A percentile compares a stretch with the other conserved stretches of the same genome.
These are phyloP conservation scores for Ellobium chinense DNA, from an alignment of 2,888 invertebrate genomes.

Conservation along the genomic window DNA sequence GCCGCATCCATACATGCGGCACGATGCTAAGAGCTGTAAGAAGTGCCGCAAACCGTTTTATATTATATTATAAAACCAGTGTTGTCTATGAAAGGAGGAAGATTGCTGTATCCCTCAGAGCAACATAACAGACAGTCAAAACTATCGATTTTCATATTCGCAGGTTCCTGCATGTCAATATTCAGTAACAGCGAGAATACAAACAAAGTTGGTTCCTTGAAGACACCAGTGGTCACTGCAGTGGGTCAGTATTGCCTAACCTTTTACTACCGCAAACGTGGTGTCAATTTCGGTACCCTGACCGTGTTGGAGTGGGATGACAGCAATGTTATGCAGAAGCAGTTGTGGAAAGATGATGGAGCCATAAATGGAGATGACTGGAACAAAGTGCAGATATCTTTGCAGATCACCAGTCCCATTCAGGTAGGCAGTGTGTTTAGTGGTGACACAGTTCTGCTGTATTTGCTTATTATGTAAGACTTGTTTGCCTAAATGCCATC, in stretches of 20 bases:
- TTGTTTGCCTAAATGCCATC: no score
- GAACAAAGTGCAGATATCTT: conserved; percentile 1
- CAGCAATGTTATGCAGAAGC: background rate
- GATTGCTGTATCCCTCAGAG: no score
- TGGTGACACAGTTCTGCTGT: no score
- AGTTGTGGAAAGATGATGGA: background rate
- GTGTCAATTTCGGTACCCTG: background rate
- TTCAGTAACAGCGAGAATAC: background rate
- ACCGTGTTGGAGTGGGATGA: background rate
- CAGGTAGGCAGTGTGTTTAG: conserved; percentile 13
- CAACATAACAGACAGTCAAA: no score
- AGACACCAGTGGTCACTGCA: background rate
- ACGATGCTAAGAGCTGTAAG: no score
- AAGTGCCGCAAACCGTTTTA: no score
- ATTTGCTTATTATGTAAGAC: no score
- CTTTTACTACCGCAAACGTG: background rate
- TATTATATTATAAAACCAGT: no score
- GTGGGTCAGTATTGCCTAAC: background rate
- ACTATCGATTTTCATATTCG: background rate
- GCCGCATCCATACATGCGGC: no score
- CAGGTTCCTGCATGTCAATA: conserved; percentile 10
- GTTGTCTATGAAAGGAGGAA: no score
- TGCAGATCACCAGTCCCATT: background rate
- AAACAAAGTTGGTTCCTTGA: background rate
- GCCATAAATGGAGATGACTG: background rate